phyloP scores from a whole-genome alignment of 2,797 vertebrate species.

The Periophthalmus magnuspinnatus region DNA sequence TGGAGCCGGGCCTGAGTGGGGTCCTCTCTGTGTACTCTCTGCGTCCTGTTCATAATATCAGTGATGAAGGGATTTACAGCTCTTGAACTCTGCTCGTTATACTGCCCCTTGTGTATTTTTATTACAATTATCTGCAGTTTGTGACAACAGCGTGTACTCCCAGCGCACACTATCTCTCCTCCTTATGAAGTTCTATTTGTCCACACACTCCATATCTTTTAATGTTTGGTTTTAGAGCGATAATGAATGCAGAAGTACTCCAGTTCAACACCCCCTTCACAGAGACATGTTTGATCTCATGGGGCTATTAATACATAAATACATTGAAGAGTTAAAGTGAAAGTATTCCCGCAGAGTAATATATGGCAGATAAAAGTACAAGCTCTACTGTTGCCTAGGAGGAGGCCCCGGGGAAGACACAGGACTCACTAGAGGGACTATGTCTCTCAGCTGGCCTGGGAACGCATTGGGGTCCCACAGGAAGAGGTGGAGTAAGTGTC shows the following conservation, averaged over 20 bases:
- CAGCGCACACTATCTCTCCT: conserved; percentile 31
- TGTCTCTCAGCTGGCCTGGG: too few relatives aligned
- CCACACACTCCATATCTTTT: conserved; percentile 20
- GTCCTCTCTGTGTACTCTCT: conserved; percentile 10
- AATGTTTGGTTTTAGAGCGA: conserved; percentile 19
- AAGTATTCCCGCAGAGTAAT: not conserved
- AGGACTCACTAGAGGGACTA: too few relatives aligned
- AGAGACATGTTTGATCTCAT: not conserved
- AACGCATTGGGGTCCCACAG: too few relatives aligned
- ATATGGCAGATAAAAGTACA: too few relatives aligned
- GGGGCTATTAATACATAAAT: not conserved
- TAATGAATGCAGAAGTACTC: conserved; percentile 3
- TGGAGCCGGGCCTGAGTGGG: conserved; percentile 24
- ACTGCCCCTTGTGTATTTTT: conserved; percentile 38
- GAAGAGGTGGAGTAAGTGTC: too few relatives aligned
- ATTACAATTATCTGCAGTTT: conserved; percentile 54
- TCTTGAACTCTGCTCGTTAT: conserved; percentile 29
- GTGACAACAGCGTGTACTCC: conserved; percentile 37
- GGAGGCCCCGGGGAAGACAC: too few relatives aligned
- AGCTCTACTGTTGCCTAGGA: too few relatives aligned
- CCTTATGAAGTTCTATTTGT: conserved; percentile 41
- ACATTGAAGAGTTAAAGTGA: not conserved
- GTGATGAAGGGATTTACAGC: conserved; percentile 36
- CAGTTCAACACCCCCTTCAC: not conserved
- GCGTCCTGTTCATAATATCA: conserved; percentile 16